Evolutionary conservation across 2,888 invertebrate species (phyloP), one percentile per base, ranked within the genome.

Genomic region (Drosophila greeni): DNA sequence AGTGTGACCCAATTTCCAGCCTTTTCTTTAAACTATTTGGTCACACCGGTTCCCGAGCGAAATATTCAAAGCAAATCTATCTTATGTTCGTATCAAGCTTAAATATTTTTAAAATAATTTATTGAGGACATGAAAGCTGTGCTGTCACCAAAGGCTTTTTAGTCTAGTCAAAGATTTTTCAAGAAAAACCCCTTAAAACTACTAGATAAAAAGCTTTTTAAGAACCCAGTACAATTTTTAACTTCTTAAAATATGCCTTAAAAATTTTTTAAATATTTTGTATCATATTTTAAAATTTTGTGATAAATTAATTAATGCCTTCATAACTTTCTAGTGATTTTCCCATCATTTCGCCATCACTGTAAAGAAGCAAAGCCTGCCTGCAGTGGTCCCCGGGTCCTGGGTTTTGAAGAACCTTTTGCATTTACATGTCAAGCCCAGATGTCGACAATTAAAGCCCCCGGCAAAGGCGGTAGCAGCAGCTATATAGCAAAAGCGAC

Each of bases 401-500:
- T 24, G 54, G 47, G 33, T 51, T 48, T 58, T 65, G 69, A 62
- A 60, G 66, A 73, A 73, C 81, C 76, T 74, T 80, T 76, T 62
- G 64, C 81, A 78, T 76, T 83, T 81, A 64, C 76, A 73, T 83
- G 80, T 81, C 80, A 81, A 59, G 48, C 73, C 42, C 80, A 81
- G 80, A 83, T 83, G 83, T 70, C 70, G 72, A 75, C 80, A 81
- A 81, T 83, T 81, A 81, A 81, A 76, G 73, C 72, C 74, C 64
- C 59, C 80, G 65, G 45, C 53, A 37, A 37, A 39, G 47, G 55
- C 48, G n/a, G 26, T 24, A 18, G 20, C 14, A 33, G 58, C 59
- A 48, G 47, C 45, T 18, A 54, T 26, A 45, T 45, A 29, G 45
- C 18, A 29, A 18, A 29, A 57, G 58, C 39, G 31, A 60, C 48